A percentile compares a stretch with the other conserved stretches of the same genome.
phyloP scores from a whole-genome alignment of 2,888 invertebrate genomes.

The Drosophila lutescens region DNA sequence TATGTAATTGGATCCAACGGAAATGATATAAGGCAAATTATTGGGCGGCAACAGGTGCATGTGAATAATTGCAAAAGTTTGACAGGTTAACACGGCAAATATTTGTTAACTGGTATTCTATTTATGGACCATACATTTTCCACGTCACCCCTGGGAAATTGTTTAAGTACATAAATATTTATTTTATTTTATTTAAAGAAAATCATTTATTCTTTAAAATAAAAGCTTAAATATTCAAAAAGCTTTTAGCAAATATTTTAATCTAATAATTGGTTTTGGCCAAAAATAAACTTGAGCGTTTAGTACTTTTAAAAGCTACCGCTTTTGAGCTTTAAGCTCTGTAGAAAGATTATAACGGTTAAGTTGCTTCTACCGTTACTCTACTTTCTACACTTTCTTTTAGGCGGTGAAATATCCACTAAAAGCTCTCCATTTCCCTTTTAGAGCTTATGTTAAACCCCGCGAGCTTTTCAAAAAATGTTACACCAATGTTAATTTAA shows the following conservation, averaged over 20 bases:
- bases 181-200: no score
- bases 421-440: constrained; percentile 3
- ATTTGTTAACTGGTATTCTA: neutral
- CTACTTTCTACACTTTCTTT: no score
- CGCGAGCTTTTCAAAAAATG: neutral
- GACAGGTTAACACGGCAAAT: constrained; percentile 3
- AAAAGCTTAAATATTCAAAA: neutral
- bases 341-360: neutral
- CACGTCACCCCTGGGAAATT: neutral
- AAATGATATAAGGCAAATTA: constrained; percentile 4
- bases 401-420: neutral
- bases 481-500: constrained; percentile 56
- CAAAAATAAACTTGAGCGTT: neutral
- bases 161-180: neutral
- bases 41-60: constrained; percentile 5
- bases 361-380: no score
- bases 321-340: neutral
- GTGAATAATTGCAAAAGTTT: constrained; percentile 10
- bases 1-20: constrained; percentile 8
- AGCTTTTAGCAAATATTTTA: constrained; percentile 1
- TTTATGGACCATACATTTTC: neutral
- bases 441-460: neutral
- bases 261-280: neutral
- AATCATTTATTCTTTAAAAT: neutral
- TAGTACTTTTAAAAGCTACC: neutral